Evolutionary conservation across 2,888 invertebrate species (phyloP), one percentile per base, ranked within the genome.

Genomic region (Drosophila phalerata): DNA sequence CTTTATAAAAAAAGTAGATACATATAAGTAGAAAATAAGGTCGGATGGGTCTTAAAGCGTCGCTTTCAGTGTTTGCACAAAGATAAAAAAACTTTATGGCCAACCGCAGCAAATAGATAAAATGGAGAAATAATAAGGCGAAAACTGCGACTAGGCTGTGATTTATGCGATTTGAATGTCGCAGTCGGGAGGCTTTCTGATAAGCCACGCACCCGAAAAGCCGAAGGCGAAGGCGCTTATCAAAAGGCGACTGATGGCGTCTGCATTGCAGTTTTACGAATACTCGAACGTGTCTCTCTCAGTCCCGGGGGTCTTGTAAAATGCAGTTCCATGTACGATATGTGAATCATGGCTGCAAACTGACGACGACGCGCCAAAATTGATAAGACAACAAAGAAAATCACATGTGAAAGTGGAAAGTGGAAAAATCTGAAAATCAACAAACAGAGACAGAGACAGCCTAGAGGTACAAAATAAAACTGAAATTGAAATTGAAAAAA

Each of bases 81-180:
- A 86, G 84, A 85, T 85, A 88, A 85, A 82, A 81, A 88, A 22
- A 22, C 68, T 85, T 85, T 85, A 85, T 85, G 79, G 76, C 87
- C 75, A 69, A 64, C 78, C 84, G 68, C 78, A 86, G 81, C 71
- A 76, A 81, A 71, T 78, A 85, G 89, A 88, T 85, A 85, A 85
- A 84, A 86, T 58, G 60, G 58, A 58, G 69, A 82, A 72, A 87
- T 77, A 81, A 70, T 74, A 82, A 78, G 73, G 85, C 78, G 55
- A 70, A 80, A 83, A 77, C 80, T 74, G 80, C 83, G 86, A 79
- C 83, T 83, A 77, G 86, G 89, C 89, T 73, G 79, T 88, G 84
- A 85, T 85, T 85, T 88, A 85, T 86, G 76, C 72, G 89, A 86
- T 85, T 88, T 81, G 79, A 72, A 78, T 72, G 66, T 76, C 66